Base-by-base conservation (phyloP, 2,888 invertebrate species). In the Apamea crenata region DNA sequence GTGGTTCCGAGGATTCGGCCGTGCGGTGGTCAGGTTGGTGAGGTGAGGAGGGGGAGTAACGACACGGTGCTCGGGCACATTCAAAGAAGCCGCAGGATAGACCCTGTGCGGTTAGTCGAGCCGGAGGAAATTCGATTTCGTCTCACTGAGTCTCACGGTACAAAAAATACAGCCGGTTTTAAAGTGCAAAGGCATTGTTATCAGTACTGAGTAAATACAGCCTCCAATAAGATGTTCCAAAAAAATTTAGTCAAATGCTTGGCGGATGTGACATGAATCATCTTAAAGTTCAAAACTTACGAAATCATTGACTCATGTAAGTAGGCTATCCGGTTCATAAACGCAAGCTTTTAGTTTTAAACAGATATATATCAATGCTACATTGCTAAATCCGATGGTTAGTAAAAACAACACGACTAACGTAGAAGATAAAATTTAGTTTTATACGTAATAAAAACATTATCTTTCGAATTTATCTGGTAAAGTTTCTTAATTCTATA, bases 81-180 rank as follows among this genome's bases (percentile, higher is more conserved):
- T 96, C 95, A 96, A 96, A 96, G 95, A 94, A 92, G 95, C 96
- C 96, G 95, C 95, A 91, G 92, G 92, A 94, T 93, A 93, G 93
- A 90, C 90, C 91, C 92, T 91, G 92, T 94, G 94, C 90, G 92
- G 93, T 93, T 90, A 91, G 91, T 90, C 91, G 90, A 90, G 93
- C 91, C 93, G 89, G 91, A 92, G 92, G 92, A 94, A 94, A 93
- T 92, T 92, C 86, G 88, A 91, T 91, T 91, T 85, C 85, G 87
- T 91, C 84, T 87, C 85, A 82, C 77, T 63, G 63, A 69, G 63
- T 91, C 82, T 81, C 84, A 87, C 84, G 74, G 47, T 74, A 80
- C 70, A 78, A 89, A 80, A 87, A 87, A 84, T 71, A 76, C 25
- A 76, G 70, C 70, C 18, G 29, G 74, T 65, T 77, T 78, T 79